These are phyloP conservation scores for Stichodactyla helianthus DNA, from an alignment of 64 coral and sea anemone genomes.

Conservation along the genomic window DNA sequence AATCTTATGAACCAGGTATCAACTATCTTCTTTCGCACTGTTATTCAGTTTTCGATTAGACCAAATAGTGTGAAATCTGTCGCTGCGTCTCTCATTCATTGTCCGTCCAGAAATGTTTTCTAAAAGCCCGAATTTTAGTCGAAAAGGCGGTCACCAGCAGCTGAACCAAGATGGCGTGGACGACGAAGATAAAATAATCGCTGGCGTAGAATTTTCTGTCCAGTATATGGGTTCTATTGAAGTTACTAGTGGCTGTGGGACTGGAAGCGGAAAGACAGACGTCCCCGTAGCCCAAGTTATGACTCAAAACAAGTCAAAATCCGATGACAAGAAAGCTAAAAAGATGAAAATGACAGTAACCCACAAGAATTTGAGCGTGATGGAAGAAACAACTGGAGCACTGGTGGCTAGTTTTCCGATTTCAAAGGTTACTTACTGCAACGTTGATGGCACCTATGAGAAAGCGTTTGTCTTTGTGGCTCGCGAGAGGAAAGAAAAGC, in stretches of 20 bases:
- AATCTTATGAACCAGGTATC: not conserved
- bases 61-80: not conserved
- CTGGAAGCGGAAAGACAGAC: conserved; percentile 81
- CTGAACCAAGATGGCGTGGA: conserved; percentile 69
- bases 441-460: conserved; percentile 57
- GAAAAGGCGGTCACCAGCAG: conserved; percentile 65
- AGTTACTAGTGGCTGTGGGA: conserved; percentile 52
- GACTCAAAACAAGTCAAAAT: conserved; percentile 45
- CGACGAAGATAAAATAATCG: conserved; percentile 72
- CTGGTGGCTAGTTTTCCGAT: conserved; percentile 81
- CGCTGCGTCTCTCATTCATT: not conserved
- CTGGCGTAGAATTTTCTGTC: conserved; percentile 54
- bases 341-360: conserved; percentile 77
- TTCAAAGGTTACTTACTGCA: conserved; percentile 77
- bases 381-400: conserved; percentile 45
- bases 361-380: conserved; percentile 56
- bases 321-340: conserved; percentile 56
- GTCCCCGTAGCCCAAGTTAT: conserved; percentile 66
- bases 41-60: not conserved
- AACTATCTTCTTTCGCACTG: not conserved
- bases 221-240: conserved; percentile 70
- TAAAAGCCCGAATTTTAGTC: conserved; percentile 49
- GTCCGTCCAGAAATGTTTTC: conserved; percentile 58
- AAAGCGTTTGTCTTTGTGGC: conserved; percentile 86
- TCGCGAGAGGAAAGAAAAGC: conserved; percentile 49